These are phyloP conservation scores for Xenus cinereus DNA, from an alignment of 2,113 vertebrate species.

Conservation along the genomic window DNA sequence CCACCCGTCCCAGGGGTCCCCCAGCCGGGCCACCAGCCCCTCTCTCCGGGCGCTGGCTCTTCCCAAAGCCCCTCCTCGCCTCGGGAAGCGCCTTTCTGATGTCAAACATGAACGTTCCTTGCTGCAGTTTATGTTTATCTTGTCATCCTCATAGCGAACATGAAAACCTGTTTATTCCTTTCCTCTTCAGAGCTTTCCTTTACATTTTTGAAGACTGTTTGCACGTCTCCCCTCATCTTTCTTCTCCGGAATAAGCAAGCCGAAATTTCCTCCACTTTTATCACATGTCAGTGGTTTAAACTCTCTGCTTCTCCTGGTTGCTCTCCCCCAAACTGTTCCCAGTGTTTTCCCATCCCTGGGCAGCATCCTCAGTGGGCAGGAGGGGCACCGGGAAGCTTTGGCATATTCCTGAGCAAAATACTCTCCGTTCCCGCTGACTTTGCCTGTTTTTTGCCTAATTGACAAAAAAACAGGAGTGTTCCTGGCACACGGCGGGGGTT, in stretches of 20 bases:
- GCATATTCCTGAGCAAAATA: background rate
- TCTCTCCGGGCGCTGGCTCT: fast-evolving
- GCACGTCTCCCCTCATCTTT: background rate
- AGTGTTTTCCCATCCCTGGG: background rate
- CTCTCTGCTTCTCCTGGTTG: background rate
- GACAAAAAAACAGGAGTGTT: background rate
- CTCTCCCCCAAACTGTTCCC: background rate
- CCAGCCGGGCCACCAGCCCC: fast-evolving
- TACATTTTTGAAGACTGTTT: constrained; percentile 33
- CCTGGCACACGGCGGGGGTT: fast-evolving
- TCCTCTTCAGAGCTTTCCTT: constrained; percentile 15
- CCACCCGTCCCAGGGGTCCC: fast-evolving
- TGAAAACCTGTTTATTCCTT: constrained; percentile 52
- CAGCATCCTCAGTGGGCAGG: background rate
- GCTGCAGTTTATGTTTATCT: constrained; percentile 41
- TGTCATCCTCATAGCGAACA: constrained; percentile 27
- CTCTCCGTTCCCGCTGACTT: background rate
- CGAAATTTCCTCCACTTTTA: background rate
- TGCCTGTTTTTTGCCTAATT: background rate
- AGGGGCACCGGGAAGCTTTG: background rate
- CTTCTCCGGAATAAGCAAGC: background rate
- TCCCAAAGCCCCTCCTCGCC: background rate
- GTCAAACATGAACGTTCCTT: background rate
- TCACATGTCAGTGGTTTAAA: background rate
- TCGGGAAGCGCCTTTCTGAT: background rate